phyloP scores from a whole-genome alignment of 2,797 vertebrate genomes.

The Pipistrellus nathusii region DNA sequence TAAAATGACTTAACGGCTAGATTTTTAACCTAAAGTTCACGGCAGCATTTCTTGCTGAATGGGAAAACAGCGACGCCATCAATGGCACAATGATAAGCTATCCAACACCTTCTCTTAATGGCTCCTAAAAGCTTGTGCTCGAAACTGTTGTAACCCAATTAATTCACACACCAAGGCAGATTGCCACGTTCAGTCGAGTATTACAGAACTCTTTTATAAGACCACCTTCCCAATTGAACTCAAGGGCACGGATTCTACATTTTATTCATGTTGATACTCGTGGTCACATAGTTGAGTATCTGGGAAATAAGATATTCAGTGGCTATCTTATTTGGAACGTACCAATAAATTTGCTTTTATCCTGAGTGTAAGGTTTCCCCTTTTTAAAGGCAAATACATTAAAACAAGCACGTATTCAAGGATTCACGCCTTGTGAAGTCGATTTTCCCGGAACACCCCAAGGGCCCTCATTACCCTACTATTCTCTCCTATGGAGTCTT shows the following conservation, averaged over 20 bases:
- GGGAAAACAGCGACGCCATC: background rate
- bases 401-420: background rate
- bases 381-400: background rate
- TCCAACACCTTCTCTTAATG: background rate
- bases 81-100: background rate
- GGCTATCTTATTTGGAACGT: background rate
- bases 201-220: background rate
- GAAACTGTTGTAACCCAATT: constrained; percentile 1
- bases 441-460: background rate
- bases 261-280: background rate
- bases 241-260: background rate
- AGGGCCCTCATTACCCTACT: background rate
- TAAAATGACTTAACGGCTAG: background rate
- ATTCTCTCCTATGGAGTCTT: background rate
- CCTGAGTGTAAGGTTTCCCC: background rate
- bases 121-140: background rate
- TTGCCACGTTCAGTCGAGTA: background rate
- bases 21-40: background rate
- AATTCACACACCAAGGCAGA: background rate
- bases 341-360: background rate
- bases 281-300: background rate
- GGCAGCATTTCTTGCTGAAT: background rate
- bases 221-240: background rate
- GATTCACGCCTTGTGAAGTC: background rate
- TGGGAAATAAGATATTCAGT: background rate